Evolutionary conservation across 2,797 vertebrate species (phyloP), one percentile per base, ranked within the genome.

Genomic region (Ctenopoma multispine): DNA sequence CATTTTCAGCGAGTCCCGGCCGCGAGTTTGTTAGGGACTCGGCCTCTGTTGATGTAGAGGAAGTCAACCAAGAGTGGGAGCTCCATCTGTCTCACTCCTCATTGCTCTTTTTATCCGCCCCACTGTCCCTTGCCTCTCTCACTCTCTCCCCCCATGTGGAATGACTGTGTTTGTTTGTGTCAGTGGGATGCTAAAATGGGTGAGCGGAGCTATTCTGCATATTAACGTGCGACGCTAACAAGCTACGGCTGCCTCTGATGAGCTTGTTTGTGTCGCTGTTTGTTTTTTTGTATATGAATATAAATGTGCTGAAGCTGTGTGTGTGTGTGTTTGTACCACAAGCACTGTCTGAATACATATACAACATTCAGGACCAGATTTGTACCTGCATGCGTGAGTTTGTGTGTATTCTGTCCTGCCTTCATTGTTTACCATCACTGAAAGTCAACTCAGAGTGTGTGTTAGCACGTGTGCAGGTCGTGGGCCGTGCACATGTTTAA

Each of bases 191-290:
- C 79, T 83, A 70, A 86, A 86, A 80, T 64, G 62, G 80, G 77
- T 57, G 87, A 87, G 79, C 59, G 29, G 77, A 82, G 75, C 85
- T 84, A 79, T 81, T 89, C 81, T 90, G 83, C 83, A 87, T 88
- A 83, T 89, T 85, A 81, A 69, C 63, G 49, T 60, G 80, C 69
- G 8, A 75, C 73, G 36, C 90, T 91, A 92, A 92, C 90, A 85
- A 91, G 90, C 87, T 51, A 58, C 31, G 57, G 75, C 64, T 78
- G 76, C 80, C 80, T 87, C 85, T 93, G 90, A 92, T 91, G 89
- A 92, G 89, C 85, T 84, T 89, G 90, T 90, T 90, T 90, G 81
- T 87, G 83, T 63, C 12, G 40, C 64, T 7, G 62, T 75, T 88
- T 83, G 64, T 24, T 5, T 31, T 86, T 90, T 83, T 79, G 75